A percentile compares a stretch with the other conserved stretches of the same genome.
Conservation (phyloP, 2,113 vertebrate genomes). For the Ammodytes marinus region DNA sequence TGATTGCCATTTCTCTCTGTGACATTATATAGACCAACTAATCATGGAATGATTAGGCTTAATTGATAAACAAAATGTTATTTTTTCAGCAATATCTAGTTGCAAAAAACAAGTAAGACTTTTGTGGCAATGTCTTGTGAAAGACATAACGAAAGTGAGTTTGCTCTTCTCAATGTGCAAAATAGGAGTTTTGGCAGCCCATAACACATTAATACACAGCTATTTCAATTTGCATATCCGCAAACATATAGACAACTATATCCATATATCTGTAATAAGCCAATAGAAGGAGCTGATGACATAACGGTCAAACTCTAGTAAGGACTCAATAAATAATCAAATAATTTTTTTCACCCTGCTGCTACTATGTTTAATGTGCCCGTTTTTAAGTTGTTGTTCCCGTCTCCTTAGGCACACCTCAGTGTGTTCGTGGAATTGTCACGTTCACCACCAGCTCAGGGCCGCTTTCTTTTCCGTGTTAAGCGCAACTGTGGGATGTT, state of each 20-base stretch:
- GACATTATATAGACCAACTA: too few species aligned
- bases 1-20: too few species aligned
- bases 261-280: background rate
- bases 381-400: slow-evolving; percentile 21
- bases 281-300: background rate
- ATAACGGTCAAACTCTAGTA: background rate
- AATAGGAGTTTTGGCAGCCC: background rate
- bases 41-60: too few species aligned
- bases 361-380: background rate
- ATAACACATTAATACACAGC: background rate
- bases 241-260: background rate
- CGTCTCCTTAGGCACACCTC: background rate
- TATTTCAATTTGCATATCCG: background rate
- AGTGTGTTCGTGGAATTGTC: slow-evolving; percentile 27
- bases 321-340: slow-evolving; percentile 28
- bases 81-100: too few species aligned
- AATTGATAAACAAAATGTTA: too few species aligned
- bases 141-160: background rate
- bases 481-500: slow-evolving; percentile 51
- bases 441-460: slow-evolving; percentile 43
- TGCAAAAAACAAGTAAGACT: too few species aligned
- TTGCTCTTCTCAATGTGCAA: background rate
- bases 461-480: slow-evolving; percentile 27
- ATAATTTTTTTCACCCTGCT: slow-evolving; percentile 9
- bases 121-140: too few species aligned